phyloP scores from a whole-genome alignment of 1,140 invertebrate species.

The Drosophila truncata region DNA sequence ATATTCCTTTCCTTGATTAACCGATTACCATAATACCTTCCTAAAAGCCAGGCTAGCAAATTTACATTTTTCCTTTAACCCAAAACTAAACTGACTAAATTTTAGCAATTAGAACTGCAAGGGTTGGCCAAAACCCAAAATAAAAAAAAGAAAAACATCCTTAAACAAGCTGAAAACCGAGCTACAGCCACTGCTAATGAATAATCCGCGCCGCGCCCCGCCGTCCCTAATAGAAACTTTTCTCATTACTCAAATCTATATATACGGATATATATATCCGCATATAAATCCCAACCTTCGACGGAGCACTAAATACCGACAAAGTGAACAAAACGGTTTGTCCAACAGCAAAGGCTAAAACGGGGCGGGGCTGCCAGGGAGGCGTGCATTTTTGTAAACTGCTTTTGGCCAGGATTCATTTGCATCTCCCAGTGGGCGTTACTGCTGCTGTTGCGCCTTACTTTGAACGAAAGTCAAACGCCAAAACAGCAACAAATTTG shows the following conservation, averaged over 20 bases:
- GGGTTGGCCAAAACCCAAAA: background rate
- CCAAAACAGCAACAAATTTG: conserved; percentile 53
- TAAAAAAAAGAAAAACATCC: background rate
- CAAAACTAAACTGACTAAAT: conserved; percentile 19
- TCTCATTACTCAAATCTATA: conserved; percentile 52
- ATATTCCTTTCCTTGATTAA: background rate
- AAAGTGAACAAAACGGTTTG: conserved; percentile 47
- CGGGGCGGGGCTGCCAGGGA: conserved; percentile 16
- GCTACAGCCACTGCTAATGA: conserved; percentile 41
- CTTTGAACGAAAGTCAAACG: conserved; percentile 49
- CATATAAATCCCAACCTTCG: conserved; percentile 13
- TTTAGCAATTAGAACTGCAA: conserved; percentile 24
- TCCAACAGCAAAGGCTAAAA: conserved; percentile 6
- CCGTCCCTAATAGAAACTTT: conserved; percentile 43
- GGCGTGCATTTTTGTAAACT: conserved; percentile 46
- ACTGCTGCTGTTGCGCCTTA: background rate
- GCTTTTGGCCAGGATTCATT: conserved; percentile 34
- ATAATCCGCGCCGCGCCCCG: conserved; percentile 33
- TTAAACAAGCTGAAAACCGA: conserved; percentile 8
- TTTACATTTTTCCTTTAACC: background rate
- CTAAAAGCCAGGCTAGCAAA: background rate
- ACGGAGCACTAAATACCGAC: conserved; percentile 46
- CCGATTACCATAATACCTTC: background rate
- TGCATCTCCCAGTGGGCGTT: conserved; percentile 38
- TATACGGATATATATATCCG: conserved; percentile 18